Evolutionary conservation across 2,113 vertebrate genomes (phyloP).

Genomic region (Azemiops feae): DNA sequence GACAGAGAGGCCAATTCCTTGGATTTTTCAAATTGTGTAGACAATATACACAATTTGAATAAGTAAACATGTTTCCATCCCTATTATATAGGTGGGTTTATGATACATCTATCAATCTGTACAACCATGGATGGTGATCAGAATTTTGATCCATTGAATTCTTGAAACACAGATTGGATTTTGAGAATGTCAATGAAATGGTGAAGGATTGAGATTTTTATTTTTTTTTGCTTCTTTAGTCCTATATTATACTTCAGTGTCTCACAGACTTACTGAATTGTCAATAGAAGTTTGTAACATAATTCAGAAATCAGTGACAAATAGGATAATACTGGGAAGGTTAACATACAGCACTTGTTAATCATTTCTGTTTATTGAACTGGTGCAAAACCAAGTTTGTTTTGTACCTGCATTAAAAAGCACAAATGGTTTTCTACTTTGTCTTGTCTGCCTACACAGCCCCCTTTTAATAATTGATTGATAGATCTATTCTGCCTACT

Average conservation of each 20-base stretch:
- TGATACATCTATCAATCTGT: neutral
- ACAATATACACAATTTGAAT: neutral
- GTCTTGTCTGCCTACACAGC: neutral
- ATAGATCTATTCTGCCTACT: neutral
- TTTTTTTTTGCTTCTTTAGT: neutral
- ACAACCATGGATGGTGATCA: neutral
- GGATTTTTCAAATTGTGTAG: neutral
- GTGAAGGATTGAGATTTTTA: neutral
- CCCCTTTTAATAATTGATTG: neutral
- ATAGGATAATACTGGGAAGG: neutral
- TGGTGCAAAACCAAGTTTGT: neutral
- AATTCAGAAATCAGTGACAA: neutral
- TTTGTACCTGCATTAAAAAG: neutral
- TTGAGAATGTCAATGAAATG: slow-evolving; percentile 13
- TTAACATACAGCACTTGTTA: neutral
- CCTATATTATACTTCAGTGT: neutral
- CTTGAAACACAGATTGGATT: slow-evolving; percentile 13
- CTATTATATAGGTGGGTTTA: neutral
- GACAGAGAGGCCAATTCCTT: neutral
- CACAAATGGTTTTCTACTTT: neutral
- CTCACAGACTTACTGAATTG: neutral
- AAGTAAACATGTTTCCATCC: neutral
- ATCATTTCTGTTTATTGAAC: neutral
- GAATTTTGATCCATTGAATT: neutral
- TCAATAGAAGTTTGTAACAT: neutral